Conservation (phyloP, 2,113 vertebrate species). For the Triplophysa siluroides region DNA sequence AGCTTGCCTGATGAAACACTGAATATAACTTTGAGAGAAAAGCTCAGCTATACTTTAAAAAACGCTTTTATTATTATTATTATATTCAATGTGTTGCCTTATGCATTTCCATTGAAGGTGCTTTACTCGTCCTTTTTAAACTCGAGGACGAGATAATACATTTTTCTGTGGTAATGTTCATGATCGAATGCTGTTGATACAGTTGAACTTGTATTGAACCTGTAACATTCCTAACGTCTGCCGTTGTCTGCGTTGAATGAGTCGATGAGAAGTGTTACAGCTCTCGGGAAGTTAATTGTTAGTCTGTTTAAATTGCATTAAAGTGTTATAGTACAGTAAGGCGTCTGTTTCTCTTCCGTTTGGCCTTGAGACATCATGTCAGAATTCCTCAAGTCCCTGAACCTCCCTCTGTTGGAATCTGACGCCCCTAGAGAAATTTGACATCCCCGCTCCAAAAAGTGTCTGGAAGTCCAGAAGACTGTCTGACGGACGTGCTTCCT, state of each 20-base stretch:
- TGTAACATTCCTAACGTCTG: not conserved
- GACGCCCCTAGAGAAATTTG: conserved; percentile 54
- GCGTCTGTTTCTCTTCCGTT: conserved; percentile 10
- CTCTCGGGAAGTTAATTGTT: not conserved
- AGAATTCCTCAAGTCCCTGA: not conserved
- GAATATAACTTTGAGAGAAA: no score
- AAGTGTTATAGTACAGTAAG: not conserved
- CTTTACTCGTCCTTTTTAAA: no score
- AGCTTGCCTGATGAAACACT: no score
- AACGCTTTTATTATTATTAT: no score
- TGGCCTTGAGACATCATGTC: conserved; percentile 34
- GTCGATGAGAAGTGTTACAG: not conserved
- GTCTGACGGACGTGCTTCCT: conserved; percentile 33
- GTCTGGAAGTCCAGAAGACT: conserved; percentile 1
- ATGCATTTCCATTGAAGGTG: no score
- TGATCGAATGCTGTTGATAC: no score
- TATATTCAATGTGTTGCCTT: no score
- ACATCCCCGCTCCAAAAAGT: conserved; percentile 50
- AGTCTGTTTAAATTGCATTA: not conserved
- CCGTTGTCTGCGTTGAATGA: not conserved
- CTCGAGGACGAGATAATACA: no score
- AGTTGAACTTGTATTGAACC: not conserved
- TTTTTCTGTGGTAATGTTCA: no score
- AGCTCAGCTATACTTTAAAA: no score
- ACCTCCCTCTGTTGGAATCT: conserved; percentile 50